Evolutionary conservation across 1,140 invertebrate genomes (phyloP), one percentile per base, ranked within the genome.

Genomic region (Caenorhabditis remanei): DNA sequence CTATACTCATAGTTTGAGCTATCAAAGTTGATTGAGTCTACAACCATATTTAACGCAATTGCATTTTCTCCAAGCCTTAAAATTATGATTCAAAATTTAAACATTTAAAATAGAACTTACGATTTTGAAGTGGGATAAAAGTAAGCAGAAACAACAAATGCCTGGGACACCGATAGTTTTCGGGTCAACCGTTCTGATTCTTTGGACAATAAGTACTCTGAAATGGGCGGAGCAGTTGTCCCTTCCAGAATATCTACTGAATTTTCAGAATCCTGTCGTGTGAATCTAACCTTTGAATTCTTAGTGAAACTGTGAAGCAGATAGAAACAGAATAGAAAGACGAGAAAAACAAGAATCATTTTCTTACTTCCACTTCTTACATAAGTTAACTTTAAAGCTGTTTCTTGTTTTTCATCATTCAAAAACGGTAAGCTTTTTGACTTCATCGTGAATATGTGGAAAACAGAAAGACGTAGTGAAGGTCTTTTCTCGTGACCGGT

Each of bases 51-150:
- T 4, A 84, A 46, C 9, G 83, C 83, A 0, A 84, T 13, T 16
- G 50, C 56, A n/a, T 84, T 84, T 5, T 43, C 46, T 9, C 83
- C 83, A 32, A 84, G 41, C 13, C 83, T 84, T 40, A 61, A 84
- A 13, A 11, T 41, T 19, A 11, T 58, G 9, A 24, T 61, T 16
- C 6, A 13, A 21, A 43, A 19, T 71, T 21, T 0, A 48, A 24
- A 53, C 16, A 43, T 43, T 16, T 43, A 71, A 67, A 32, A 2
- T 32, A 43, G 46, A 56, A 46, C 83, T 56, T 41, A 84, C 83
- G 50, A 56, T 61, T 84, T 61, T 3, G 83, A 84, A 24, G 41
- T 84, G 7, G 83, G 83, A 84, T 84, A 84, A 84, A 61, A 84
- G 19, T 84, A 84, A 4, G 83, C 83, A 13, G 83, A 84, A 5